Evolutionary conservation across 2,888 invertebrate species (phyloP).

Genomic region (Taphrorychus bicolor): DNA sequence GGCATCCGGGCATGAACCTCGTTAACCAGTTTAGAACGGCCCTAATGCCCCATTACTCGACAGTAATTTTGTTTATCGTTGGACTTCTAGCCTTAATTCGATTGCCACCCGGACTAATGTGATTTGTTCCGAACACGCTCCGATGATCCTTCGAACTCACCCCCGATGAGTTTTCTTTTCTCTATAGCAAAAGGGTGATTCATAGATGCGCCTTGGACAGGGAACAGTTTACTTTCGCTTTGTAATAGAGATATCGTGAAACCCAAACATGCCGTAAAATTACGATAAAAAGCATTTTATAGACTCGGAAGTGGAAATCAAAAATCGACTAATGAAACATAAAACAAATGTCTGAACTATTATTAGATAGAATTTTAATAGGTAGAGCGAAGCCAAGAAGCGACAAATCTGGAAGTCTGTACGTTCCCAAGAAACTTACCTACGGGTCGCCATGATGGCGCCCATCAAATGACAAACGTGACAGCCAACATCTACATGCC

Average conservation of each 20-base stretch:
- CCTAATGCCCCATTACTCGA: constrained; percentile 55
- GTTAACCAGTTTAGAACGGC: constrained; percentile 49
- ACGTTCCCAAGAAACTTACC: constrained; percentile 7
- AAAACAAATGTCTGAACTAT: too few species aligned
- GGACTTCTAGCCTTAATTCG: constrained; percentile 52
- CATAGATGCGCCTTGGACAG: too few species aligned
- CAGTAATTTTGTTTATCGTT: constrained; percentile 60
- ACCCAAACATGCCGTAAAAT: too few species aligned
- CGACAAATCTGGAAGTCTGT: not conserved
- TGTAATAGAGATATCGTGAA: too few species aligned
- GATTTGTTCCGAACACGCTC: constrained; percentile 42
- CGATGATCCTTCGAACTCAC: constrained; percentile 1
- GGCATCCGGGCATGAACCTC: constrained; percentile 51
- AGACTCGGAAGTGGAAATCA: too few species aligned
- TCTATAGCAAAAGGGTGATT: not conserved
- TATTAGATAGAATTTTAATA: too few species aligned
- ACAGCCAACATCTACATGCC: constrained; percentile 47
- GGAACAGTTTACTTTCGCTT: too few species aligned
- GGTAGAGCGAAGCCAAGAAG: not conserved
- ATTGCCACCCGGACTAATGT: constrained; percentile 50
- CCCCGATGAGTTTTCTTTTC: constrained; percentile 11
- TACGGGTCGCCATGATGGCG: constrained; percentile 42
- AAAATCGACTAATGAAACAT: too few species aligned
- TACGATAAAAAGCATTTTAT: too few species aligned
- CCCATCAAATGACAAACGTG: constrained; percentile 48